Evolutionary conservation across 1,140 invertebrate species (phyloP).

Genomic region (Drosophila setifemur): DNA sequence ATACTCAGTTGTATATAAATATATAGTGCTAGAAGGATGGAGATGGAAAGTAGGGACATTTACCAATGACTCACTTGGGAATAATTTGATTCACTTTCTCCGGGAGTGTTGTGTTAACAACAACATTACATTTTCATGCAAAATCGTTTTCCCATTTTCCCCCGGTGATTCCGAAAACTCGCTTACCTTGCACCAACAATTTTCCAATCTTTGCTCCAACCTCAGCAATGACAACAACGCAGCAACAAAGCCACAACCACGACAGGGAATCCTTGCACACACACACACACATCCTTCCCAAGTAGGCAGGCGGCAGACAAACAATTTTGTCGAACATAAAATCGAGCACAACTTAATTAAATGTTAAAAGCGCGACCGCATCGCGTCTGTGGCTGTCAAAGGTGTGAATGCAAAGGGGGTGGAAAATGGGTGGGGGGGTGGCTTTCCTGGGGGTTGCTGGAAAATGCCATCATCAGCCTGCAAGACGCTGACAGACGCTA

Average conservation of each 20-base stretch:
- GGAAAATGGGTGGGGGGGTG: neutral
- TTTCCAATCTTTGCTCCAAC: slow-evolving; percentile 38
- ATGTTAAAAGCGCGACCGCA: slow-evolving; percentile 69
- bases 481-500: slow-evolving; percentile 60
- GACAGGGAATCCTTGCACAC: slow-evolving; percentile 26
- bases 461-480: slow-evolving; percentile 15
- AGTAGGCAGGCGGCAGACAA: slow-evolving; percentile 40
- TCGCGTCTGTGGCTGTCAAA: slow-evolving; percentile 41
- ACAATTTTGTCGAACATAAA: slow-evolving; percentile 77
- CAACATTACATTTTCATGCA: too few species aligned
- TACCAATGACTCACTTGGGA: too few species aligned
- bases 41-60: too few species aligned
- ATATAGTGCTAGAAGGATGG: too few species aligned
- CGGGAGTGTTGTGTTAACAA: too few species aligned
- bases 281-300: neutral
- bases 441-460: neutral
- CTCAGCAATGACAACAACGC: slow-evolving; percentile 38
- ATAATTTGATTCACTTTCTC: too few species aligned
- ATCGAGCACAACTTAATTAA: slow-evolving; percentile 77
- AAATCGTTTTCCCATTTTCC: neutral
- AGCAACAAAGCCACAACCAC: slow-evolving; percentile 33
- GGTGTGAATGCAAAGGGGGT: slow-evolving; percentile 32
- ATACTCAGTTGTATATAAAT: neutral
- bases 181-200: neutral
- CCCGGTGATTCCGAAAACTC: neutral